These are phyloP conservation scores for Anisognathus igniventris DNA, from an alignment of 2,797 vertebrate genomes.

Conservation along the genomic window DNA sequence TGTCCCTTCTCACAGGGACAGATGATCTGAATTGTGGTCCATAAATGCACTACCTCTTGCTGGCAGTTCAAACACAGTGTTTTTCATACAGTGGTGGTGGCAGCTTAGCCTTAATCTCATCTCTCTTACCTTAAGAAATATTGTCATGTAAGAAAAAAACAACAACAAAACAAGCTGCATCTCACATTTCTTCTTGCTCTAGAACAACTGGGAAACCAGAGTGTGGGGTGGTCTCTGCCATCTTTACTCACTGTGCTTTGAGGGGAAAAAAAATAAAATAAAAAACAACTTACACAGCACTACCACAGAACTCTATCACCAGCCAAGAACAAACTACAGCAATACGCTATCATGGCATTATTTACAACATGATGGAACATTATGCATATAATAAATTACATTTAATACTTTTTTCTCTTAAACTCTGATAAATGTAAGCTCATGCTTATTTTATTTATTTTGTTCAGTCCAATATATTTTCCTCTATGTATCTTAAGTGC, in stretches of 20 bases:
- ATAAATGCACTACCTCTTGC: not conserved
- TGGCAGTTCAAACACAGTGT: not conserved
- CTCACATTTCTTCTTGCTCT: constrained; percentile 27
- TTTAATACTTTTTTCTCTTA: constrained; percentile 44
- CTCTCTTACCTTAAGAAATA: not conserved
- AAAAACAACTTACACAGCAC: not conserved
- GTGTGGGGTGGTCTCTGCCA: not conserved
- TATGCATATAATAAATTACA: constrained; percentile 46
- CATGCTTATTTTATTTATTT: not conserved
- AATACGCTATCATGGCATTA: constrained; percentile 31
- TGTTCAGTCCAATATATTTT: constrained; percentile 4
- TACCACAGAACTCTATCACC: constrained; percentile 35
- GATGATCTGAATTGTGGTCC: not conserved
- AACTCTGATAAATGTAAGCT: constrained; percentile 16
- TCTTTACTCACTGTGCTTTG: not conserved
- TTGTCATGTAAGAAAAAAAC: not conserved
- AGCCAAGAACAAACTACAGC: constrained; percentile 44
- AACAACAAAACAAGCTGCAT: not conserved
- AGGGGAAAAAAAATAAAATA: not conserved
- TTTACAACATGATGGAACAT: constrained; percentile 39
- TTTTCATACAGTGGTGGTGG: not conserved
- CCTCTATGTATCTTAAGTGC: not conserved
- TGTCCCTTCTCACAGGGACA: not conserved
- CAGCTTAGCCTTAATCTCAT: not conserved
- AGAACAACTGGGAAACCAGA: constrained; percentile 4